A percentile compares a stretch with the other conserved stretches of the same genome.
Conservation (phyloP, 2,797 vertebrate genomes). For the Iguana delicatissima region DNA sequence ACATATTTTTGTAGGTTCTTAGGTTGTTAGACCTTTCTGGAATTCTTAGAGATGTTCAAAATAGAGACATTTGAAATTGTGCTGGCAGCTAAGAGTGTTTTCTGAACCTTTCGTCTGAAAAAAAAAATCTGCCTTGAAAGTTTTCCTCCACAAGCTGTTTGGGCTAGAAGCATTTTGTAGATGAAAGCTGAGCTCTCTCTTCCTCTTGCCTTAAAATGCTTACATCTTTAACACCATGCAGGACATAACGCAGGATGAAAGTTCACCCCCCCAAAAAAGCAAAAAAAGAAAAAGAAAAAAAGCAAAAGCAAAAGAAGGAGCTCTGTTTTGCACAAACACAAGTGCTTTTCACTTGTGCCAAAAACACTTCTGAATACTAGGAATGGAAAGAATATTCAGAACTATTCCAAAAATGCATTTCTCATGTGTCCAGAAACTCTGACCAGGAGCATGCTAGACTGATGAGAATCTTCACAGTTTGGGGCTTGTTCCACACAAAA, state of each 20-base stretch:
- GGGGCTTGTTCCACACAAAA: too few relatives aligned
- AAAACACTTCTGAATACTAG: neutral
- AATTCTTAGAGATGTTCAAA: conserved; percentile 14
- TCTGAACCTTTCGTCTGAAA: neutral
- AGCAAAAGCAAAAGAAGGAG: too few relatives aligned
- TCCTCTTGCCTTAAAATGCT: neutral
- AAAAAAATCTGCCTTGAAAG: neutral
- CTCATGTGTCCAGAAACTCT: too few relatives aligned
- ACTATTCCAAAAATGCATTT: too few relatives aligned
- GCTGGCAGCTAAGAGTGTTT: neutral
- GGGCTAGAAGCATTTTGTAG: neutral
- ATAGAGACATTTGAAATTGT: neutral
- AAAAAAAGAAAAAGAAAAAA: neutral
- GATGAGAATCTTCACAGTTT: too few relatives aligned
- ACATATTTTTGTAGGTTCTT: neutral
- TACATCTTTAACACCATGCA: neutral
- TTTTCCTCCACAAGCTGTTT: neutral
- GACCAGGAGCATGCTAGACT: too few relatives aligned
- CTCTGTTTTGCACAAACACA: neutral
- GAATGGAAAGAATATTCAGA: too few relatives aligned
- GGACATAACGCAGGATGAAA: neutral
- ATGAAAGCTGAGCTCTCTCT: conserved; percentile 6
- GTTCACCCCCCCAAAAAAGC: neutral
- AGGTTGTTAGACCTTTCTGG: neutral
- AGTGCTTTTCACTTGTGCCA: neutral